Conservation (phyloP, 2,113 vertebrate genomes). For the Paraplagusia blochii region DNA sequence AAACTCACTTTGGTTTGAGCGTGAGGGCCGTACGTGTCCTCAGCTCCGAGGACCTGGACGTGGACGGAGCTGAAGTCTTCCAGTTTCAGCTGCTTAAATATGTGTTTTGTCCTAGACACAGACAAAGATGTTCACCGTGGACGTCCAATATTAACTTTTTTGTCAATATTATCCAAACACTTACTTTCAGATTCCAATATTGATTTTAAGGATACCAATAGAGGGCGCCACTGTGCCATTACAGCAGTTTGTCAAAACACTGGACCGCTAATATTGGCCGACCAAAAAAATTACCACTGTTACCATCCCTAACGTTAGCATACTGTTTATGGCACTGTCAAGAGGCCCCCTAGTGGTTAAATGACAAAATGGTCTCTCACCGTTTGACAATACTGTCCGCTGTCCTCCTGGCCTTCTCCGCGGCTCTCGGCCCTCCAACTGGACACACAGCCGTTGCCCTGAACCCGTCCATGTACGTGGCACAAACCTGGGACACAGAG, state of each 20-base stretch:
- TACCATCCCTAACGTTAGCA: too few species aligned
- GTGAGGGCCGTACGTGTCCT: constrained; percentile 83
- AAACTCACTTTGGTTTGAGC: constrained; percentile 65
- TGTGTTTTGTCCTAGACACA: constrained; percentile 72
- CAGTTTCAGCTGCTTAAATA: constrained; percentile 79
- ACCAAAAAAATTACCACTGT: too few species aligned
- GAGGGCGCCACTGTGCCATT: too few species aligned
- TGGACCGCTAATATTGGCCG: too few species aligned
- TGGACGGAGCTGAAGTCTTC: constrained; percentile 84
- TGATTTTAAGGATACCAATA: too few species aligned
- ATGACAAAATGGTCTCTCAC: constrained; percentile 38
- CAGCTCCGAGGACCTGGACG: constrained; percentile 83
- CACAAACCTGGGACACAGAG: constrained; percentile 75
- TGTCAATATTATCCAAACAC: too few species aligned
- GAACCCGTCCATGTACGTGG: constrained; percentile 83
- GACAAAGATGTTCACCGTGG: constrained; percentile 16
- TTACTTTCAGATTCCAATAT: too few species aligned
- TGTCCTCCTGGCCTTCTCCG: constrained; percentile 78
- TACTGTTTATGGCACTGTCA: too few species aligned
- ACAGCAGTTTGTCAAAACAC: too few species aligned
- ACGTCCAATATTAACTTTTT: too few species aligned
- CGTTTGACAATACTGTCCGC: constrained; percentile 83
- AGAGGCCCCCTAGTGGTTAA: too few species aligned
- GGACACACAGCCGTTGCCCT: constrained; percentile 84
- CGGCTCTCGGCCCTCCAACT: constrained; percentile 76